Evolutionary conservation across 2,888 invertebrate genomes (phyloP).

Genomic region (Alloscopus bannaensis): DNA sequence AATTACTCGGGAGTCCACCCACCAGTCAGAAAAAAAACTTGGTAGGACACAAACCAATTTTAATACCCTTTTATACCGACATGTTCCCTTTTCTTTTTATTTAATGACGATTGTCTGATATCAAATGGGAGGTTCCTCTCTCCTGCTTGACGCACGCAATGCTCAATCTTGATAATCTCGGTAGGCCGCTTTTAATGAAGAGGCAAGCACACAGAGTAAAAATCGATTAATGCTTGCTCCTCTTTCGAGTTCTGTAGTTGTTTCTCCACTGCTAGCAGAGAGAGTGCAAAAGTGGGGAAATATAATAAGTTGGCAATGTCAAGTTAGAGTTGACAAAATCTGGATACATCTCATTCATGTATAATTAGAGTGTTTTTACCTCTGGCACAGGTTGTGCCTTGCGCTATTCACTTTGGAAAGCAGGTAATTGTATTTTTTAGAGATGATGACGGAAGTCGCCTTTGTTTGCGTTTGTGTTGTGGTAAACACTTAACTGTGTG

Average conservation of each 20-base stretch:
- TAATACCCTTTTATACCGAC: conserved; percentile 12
- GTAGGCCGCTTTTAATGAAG: conserved; percentile 26
- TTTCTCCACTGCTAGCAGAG: not conserved
- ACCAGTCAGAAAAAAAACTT: no score
- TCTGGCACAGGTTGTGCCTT: no score
- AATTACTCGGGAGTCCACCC: conserved; percentile 55
- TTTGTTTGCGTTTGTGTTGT: no score
- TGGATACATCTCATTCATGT: conserved; percentile 8
- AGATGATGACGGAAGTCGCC: no score
- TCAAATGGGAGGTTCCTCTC: conserved; percentile 54
- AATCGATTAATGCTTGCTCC: conserved; percentile 27
- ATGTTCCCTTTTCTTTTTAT: conserved; percentile 22
- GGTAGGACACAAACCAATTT: conserved; percentile 56
- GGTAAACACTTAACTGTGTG: no score
- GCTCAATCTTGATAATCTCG: conserved; percentile 13
- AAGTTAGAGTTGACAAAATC: conserved; percentile 16
- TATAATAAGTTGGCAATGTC: not conserved
- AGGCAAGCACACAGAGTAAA: conserved; percentile 7
- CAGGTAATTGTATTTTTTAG: no score
- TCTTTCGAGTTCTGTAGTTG: no score
- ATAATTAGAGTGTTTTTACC: no score
- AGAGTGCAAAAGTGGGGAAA: conserved; percentile 1
- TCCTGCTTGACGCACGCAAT: conserved; percentile 46
- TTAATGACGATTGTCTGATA: conserved; percentile 58
- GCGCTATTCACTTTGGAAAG: no score